phyloP scores from a whole-genome alignment of 2,888 invertebrate species.

The Drosophila demipolita region DNA sequence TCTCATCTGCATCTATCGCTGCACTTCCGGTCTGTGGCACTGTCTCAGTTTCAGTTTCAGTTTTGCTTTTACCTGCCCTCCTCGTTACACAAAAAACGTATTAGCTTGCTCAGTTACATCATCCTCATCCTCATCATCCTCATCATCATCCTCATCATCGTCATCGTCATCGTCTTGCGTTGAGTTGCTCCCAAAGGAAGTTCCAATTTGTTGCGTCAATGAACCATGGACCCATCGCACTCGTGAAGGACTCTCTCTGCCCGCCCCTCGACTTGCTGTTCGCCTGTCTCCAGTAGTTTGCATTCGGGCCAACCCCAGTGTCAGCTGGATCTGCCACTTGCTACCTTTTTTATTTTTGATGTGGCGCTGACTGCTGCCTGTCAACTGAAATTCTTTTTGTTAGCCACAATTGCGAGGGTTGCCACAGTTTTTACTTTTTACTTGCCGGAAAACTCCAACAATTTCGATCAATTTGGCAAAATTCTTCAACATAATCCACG shows the following conservation, averaged over 20 bases:
- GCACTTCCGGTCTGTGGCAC: constrained; percentile 44
- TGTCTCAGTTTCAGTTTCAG: constrained; percentile 14
- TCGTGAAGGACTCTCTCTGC: constrained; percentile 48
- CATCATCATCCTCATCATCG: constrained; percentile 19
- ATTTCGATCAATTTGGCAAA: neutral
- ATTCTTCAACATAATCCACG: neutral
- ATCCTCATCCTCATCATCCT: constrained; percentile 24
- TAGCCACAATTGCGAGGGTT: constrained; percentile 50
- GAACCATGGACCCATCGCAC: constrained; percentile 73
- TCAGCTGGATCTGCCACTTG: constrained; percentile 22
- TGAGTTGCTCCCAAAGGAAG: constrained; percentile 74
- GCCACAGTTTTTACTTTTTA: constrained; percentile 6
- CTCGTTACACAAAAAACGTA: constrained; percentile 39
- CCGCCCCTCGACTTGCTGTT: constrained; percentile 11
- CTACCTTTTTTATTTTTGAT: constrained; percentile 38
- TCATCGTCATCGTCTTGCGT: constrained; percentile 20
- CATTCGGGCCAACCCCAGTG: constrained; percentile 31
- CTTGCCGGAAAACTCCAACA: neutral
- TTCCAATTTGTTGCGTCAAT: constrained; percentile 83
- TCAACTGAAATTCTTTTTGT: constrained; percentile 69
- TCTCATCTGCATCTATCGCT: constrained; percentile 16
- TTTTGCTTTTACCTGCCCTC: constrained; percentile 48
- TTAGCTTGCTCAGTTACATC: constrained; percentile 62
- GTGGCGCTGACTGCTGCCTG: constrained; percentile 71
- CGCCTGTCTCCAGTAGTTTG: constrained; percentile 41